Base-by-base conservation (phyloP, 2,888 invertebrate species). In the Boloria selene region DNA sequence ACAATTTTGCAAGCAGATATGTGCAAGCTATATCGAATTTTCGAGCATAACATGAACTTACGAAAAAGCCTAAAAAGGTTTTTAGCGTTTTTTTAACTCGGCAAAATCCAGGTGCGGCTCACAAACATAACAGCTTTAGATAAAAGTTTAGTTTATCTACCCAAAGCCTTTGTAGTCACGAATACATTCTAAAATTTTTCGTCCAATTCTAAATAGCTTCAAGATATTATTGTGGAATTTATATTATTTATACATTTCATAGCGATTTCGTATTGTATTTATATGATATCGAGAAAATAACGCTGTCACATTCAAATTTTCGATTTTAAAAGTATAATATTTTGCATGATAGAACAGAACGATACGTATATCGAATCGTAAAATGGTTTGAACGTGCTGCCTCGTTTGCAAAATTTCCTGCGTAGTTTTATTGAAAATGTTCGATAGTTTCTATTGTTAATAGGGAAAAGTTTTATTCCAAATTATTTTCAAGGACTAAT, bases 351-450 rank as follows among this genome's bases (percentile, higher is more conserved):
- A 59, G 49, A 49, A 59, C 59, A 49, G 31, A 59, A 56, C 44
- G 45, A 56, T 14, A 42, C 13, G 54, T 55, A 58, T 47, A 49
- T 31, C 14, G 59, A 49, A 59, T 45, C 22, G 45, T 61, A 31
- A 53, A 61, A 61, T 45, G 52, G 26, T 51, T 60, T 31, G 53
- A 53, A 53, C 53, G 61, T 53, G 61, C 26, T 45, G 61, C 61
- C 52, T 61, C 61, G 61, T 61, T 61, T 53, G 61, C 53, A 26
- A 44, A 53, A 61, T 53, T n/a, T n/a, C 53, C n/a, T 45, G 31
- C 42, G 26, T n/a, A 13, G 17, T 53, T 44, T 52, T 26, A 31
- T 53, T 45, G 38, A 6, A 31, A 38, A 49, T 59, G 14, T 49
- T 31, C 49, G 16, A 47, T 49, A 49, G 47, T 49, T 49, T 38